Evolutionary conservation across 35 echinoderm and acorn worm species (phyloP).

Genomic region (Stichopus chloronotus): DNA sequence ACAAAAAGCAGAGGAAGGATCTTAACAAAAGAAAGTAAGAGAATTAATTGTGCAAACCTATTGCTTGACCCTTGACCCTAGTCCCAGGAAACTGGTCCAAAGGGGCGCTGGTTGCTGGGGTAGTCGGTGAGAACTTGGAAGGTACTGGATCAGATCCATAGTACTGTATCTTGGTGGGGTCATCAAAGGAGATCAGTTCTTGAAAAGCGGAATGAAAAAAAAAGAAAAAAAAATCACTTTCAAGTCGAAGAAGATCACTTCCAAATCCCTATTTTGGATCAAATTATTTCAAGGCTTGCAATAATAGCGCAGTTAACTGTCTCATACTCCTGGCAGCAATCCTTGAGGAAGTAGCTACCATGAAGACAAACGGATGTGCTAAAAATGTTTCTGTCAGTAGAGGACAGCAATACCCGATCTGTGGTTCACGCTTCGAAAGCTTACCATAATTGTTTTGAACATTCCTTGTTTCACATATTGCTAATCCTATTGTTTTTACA

Average conservation of each 20-base stretch:
- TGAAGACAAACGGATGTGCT: too few species aligned
- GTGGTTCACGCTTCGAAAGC: too few species aligned
- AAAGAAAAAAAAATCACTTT: not conserved
- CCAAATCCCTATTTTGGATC: too few species aligned
- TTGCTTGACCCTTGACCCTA: not conserved
- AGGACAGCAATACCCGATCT: too few species aligned
- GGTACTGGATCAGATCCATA: not conserved
- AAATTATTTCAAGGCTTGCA: too few species aligned
- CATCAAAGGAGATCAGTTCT: conserved; percentile 49
- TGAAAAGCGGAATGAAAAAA: not conserved
- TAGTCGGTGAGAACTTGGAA: not conserved
- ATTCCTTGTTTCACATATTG: too few species aligned
- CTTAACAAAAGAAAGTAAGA: not conserved
- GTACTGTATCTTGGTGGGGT: not conserved
- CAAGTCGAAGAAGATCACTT: not conserved
- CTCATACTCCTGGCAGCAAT: too few species aligned
- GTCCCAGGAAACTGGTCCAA: not conserved
- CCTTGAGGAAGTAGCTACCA: too few species aligned
- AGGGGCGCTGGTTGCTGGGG: not conserved
- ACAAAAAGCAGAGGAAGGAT: not conserved
- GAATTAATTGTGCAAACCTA: not conserved
- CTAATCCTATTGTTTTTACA: too few species aligned
- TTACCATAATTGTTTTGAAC: too few species aligned
- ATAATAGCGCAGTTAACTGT: too few species aligned
- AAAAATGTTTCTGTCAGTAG: too few species aligned